Conservation (phyloP, 2,888 invertebrate species). For the Mayetiola destructor region DNA sequence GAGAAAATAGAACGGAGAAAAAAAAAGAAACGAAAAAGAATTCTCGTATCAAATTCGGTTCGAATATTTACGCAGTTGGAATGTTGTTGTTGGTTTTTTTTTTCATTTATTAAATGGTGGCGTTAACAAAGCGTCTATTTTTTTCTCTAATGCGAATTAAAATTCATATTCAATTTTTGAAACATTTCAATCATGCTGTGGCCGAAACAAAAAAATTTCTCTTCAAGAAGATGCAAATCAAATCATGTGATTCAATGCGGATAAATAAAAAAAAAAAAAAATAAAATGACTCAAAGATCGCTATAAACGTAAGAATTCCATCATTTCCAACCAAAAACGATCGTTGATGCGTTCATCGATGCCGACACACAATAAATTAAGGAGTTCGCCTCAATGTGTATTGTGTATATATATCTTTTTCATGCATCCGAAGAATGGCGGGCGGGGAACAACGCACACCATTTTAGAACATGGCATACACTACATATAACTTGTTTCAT, state of each 20-base stretch:
- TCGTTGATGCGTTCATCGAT: not conserved
- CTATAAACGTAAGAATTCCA: not conserved
- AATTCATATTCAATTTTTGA: too few relatives aligned
- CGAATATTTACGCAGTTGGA: too few relatives aligned
- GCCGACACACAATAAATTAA: not conserved
- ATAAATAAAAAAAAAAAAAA: too few relatives aligned
- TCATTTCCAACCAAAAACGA: not conserved
- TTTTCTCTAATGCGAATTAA: too few relatives aligned
- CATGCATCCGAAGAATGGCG: not conserved
- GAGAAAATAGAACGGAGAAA: not conserved
- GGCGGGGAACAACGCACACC: slow-evolving; percentile 11
- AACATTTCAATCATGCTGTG: too few relatives aligned
- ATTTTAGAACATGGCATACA: slow-evolving; percentile 9
- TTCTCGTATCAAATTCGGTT: not conserved
- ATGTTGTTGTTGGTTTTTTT: too few relatives aligned
- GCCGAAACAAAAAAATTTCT: too few relatives aligned
- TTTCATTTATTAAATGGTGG: too few relatives aligned
- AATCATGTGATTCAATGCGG: too few relatives aligned
- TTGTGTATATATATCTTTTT: not conserved
- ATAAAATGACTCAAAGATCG: too few relatives aligned
- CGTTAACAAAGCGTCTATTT: too few relatives aligned
- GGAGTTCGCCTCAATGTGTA: not conserved
- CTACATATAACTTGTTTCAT: not conserved
- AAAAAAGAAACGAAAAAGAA: not conserved
- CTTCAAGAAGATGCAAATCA: too few relatives aligned